phyloP scores from a whole-genome alignment of 2,888 invertebrate species.

The Harmothoe impar region DNA sequence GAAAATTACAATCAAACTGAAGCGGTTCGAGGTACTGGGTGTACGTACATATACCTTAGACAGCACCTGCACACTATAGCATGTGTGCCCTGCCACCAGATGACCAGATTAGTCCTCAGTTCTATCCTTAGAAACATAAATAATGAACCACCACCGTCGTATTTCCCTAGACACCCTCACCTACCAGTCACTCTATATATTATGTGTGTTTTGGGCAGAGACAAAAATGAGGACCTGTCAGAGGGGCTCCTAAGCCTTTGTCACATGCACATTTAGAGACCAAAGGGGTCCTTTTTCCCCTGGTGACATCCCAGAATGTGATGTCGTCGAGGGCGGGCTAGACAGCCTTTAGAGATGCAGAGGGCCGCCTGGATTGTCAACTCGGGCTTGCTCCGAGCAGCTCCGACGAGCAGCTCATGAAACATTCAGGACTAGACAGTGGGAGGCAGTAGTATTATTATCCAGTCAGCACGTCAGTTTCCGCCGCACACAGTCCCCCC shows the following conservation, averaged over 20 bases:
- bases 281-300: not conserved
- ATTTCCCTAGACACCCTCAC: not conserved
- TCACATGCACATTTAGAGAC: not conserved
- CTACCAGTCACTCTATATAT: not conserved
- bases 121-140: not conserved
- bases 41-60: no score
- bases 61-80: no score
- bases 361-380: not conserved
- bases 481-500: not conserved
- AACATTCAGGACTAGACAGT: constrained; percentile 14
- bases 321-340: not conserved
- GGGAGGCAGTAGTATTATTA: constrained; percentile 1
- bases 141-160: not conserved
- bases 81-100: no score
- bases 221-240: not conserved
- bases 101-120: no score
- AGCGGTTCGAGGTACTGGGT: no score
- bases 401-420: constrained; percentile 1
- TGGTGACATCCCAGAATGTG: not conserved
- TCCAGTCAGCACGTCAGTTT: not conserved
- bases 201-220: not conserved
- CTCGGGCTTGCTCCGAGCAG: not conserved
- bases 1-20: no score
- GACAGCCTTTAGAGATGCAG: not conserved
- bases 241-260: not conserved